phyloP scores from a whole-genome alignment of 2,888 invertebrate genomes.

The Caenorhabditis sinica region DNA sequence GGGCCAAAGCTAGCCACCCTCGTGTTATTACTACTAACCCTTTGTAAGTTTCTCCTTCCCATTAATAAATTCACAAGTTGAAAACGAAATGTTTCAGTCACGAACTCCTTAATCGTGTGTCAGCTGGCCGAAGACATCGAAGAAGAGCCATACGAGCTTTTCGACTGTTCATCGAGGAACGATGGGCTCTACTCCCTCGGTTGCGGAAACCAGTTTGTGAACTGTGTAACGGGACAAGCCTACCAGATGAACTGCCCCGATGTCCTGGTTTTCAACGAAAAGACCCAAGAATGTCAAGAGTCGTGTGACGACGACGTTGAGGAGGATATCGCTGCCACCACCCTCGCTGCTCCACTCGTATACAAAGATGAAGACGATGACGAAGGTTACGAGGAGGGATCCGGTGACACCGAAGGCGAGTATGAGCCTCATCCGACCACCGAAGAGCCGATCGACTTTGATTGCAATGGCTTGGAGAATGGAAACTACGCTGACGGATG shows the following conservation, averaged over 20 bases:
- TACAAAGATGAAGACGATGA: slow-evolving; percentile 22
- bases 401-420: slow-evolving; percentile 19
- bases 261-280: slow-evolving; percentile 38
- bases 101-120: slow-evolving; percentile 49
- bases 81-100: slow-evolving; percentile 33
- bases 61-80: not conserved
- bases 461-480: slow-evolving; percentile 54
- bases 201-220: slow-evolving; percentile 41
- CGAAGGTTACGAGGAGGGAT: slow-evolving; percentile 37
- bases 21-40: slow-evolving; percentile 49
- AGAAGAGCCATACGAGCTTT: slow-evolving; percentile 9
- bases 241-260: slow-evolving; percentile 53
- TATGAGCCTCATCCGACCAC: slow-evolving; percentile 23
- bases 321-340: slow-evolving; percentile 6
- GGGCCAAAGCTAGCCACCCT: slow-evolving; percentile 56
- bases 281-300: slow-evolving; percentile 40
- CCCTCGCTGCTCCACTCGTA: slow-evolving; percentile 8
- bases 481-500: slow-evolving; percentile 68
- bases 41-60: slow-evolving; percentile 40
- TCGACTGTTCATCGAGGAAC: slow-evolving; percentile 41
- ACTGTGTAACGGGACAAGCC: slow-evolving; percentile 44
- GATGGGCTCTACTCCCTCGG: slow-evolving; percentile 47
- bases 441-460: slow-evolving; percentile 55
- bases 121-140: slow-evolving; percentile 20
- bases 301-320: slow-evolving; percentile 47